Evolutionary conservation across 92 coral and sea anemone species (phyloP).

Genomic region (Umimayanthus kanabou): DNA sequence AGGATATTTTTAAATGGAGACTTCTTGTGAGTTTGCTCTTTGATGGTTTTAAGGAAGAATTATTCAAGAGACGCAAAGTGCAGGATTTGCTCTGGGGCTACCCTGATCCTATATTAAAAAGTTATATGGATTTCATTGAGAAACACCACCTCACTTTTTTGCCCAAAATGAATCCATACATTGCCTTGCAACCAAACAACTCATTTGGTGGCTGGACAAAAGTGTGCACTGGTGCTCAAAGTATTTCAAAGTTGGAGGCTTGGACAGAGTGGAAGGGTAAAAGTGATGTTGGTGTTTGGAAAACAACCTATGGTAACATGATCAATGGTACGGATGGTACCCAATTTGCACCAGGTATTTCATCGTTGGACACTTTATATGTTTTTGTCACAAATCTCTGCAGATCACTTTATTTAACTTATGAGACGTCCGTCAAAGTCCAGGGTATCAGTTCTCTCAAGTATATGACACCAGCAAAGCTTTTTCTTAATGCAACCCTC

Average conservation of each 20-base stretch:
- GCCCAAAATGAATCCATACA: slow-evolving; percentile 61
- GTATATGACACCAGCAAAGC: slow-evolving; percentile 68
- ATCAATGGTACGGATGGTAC: slow-evolving; percentile 97
- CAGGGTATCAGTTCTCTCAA: slow-evolving; percentile 68
- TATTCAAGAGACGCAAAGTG: slow-evolving; percentile 67
- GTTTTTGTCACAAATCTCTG: slow-evolving; percentile 88
- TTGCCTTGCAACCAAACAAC: slow-evolving; percentile 84
- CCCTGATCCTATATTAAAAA: slow-evolving; percentile 70
- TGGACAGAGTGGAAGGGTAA: slow-evolving; percentile 79
- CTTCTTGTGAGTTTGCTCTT: slow-evolving; percentile 42
- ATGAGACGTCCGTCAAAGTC: slow-evolving; percentile 36
- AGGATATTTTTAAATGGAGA: slow-evolving; percentile 46
- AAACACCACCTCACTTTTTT: slow-evolving; percentile 24
- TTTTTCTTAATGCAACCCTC: slow-evolving; percentile 62
- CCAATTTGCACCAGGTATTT: slow-evolving; percentile 72
- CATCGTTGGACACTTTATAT: slow-evolving; percentile 65
- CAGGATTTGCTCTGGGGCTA: slow-evolving; percentile 91
- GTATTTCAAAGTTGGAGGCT: slow-evolving; percentile 54
- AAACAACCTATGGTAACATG: slow-evolving; percentile 78
- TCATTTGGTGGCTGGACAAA: slow-evolving; percentile 69
- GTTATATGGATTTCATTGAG: slow-evolving; percentile 56
- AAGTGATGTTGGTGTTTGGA: slow-evolving; percentile 67
- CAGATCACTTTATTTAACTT: slow-evolving; percentile 75
- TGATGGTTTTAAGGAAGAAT: slow-evolving; percentile 46
- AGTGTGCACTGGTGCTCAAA: slow-evolving; percentile 73